Percentiles rank a stretch among this genome's conserved stretches.
phyloP scores from a whole-genome alignment of 1,140 invertebrate genomes.

The Drosophila auraria region DNA sequence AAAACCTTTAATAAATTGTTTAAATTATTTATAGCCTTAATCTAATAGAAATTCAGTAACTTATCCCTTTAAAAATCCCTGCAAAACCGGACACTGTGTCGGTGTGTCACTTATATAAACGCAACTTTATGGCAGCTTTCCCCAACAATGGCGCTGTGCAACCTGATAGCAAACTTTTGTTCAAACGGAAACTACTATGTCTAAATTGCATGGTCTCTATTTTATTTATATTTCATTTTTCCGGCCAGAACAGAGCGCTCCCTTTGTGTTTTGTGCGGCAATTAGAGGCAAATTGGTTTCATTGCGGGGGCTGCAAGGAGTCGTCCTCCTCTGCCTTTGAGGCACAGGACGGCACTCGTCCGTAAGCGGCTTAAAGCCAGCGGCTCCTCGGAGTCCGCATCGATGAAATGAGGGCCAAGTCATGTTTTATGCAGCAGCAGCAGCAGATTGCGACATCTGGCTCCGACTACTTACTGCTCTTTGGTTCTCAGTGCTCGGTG shows the following conservation, averaged over 20 bases:
- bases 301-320: not conserved
- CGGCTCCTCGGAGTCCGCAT: conserved; percentile 5
- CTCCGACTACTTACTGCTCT: conserved; percentile 4
- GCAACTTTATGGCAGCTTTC: not conserved
- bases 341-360: too few relatives aligned
- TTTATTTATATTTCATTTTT: conserved; percentile 26
- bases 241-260: not conserved
- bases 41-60: too few relatives aligned
- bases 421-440: conserved; percentile 43
- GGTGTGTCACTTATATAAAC: conserved; percentile 1
- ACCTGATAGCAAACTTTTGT: conserved; percentile 10
- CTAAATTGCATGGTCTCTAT: conserved; percentile 6
- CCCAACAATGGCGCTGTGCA: not conserved
- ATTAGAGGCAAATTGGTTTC: conserved; percentile 33
- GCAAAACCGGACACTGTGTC: not conserved
- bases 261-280: not conserved
- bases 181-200: conserved; percentile 5
- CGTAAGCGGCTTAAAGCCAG: conserved; percentile 55
- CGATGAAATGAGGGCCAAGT: conserved; percentile 39
- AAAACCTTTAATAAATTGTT: too few relatives aligned
- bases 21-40: too few relatives aligned
- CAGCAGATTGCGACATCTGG: conserved; percentile 46
- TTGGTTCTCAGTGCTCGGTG: not conserved
- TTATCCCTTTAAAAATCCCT: not conserved
- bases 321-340: conserved; percentile 1